These are phyloP conservation scores for Enteromius argenteus DNA, from an alignment of 2,797 vertebrate genomes.

Conservation along the genomic window DNA sequence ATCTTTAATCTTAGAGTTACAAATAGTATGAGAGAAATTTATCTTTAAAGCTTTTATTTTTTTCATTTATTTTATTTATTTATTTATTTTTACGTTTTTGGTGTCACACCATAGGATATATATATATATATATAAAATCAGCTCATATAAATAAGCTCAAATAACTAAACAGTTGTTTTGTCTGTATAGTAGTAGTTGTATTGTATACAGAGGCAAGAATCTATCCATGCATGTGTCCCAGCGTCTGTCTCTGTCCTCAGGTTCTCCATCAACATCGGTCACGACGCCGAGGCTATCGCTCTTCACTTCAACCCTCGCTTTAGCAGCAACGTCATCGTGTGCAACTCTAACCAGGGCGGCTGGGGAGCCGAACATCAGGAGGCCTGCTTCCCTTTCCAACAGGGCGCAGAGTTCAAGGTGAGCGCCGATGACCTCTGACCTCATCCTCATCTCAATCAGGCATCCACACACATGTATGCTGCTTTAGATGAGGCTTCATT, in stretches of 20 bases:
- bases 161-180: no score
- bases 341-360: constrained; percentile 70
- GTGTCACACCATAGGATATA: no score
- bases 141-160: no score
- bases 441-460: neutral
- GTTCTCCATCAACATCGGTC: constrained; percentile 81
- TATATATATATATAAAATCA: no score
- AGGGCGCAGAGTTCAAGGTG: constrained; percentile 78
- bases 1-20: no score
- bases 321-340: constrained; percentile 63
- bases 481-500: neutral
- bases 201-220: no score
- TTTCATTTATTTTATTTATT: no score
- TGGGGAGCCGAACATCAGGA: constrained; percentile 70
- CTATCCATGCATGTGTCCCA: no score
- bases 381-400: constrained; percentile 69
- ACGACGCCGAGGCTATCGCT: constrained; percentile 68
- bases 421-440: constrained; percentile 4
- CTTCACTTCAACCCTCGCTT: constrained; percentile 83
- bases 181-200: no score
- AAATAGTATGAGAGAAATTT: no score
- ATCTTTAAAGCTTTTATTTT: no score
- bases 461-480: neutral
- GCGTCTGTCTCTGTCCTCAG: constrained; percentile 60
- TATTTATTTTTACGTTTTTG: no score